Evolutionary conservation across 1,140 invertebrate species (phyloP).

Genomic region (Drosophila tropicalis): DNA sequence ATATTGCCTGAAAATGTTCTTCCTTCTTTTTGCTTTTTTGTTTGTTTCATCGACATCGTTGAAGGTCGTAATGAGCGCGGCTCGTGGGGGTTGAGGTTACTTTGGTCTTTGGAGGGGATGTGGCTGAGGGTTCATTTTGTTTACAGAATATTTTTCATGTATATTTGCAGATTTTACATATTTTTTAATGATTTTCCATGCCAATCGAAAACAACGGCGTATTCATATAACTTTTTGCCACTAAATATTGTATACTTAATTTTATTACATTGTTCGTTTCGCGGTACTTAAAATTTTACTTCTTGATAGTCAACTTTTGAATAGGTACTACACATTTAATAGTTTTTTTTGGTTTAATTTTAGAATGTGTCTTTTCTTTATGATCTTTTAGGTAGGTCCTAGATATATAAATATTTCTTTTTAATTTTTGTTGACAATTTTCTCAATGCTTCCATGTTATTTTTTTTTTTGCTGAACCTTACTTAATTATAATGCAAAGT

Average conservation of each 20-base stretch:
- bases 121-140: conserved; percentile 56
- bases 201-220: conserved; percentile 19
- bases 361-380: no score
- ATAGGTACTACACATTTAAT: no score
- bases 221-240: background rate
- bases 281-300: background rate
- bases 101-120: background rate
- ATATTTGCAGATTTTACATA: conserved; percentile 69
- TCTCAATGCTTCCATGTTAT: no score
- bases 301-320: no score
- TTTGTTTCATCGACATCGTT: conserved; percentile 11
- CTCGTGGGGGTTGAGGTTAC: background rate
- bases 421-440: no score
- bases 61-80: conserved; percentile 65
- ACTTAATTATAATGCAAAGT: no score
- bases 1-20: conserved; percentile 62
- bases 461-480: no score
- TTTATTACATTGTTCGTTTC: conserved; percentile 1
- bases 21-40: conserved; percentile 19
- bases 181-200: conserved; percentile 65
- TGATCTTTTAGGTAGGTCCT: no score
- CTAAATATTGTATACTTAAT: conserved; percentile 4
- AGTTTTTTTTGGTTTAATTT: no score
- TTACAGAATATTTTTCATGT: conserved; percentile 71
- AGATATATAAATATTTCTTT: no score